Conservation (phyloP, 1,140 invertebrate species). For the Aphaenogaster ashmeadi region DNA sequence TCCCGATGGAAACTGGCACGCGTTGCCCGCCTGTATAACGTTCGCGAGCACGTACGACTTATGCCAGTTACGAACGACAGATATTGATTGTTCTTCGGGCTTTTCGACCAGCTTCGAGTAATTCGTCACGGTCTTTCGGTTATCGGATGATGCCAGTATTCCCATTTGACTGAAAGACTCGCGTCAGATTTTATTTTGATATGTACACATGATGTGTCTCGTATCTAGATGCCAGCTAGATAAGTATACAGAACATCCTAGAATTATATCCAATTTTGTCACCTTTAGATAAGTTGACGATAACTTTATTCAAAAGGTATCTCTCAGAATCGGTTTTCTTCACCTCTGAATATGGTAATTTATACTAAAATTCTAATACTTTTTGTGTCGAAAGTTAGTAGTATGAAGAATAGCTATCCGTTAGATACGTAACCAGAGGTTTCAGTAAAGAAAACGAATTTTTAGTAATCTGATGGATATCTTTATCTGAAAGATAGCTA, state of each 20-base stretch:
- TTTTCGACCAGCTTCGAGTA: conserved; percentile 69
- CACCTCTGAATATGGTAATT: too few species aligned
- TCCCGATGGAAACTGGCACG: conserved; percentile 78
- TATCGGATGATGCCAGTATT: conserved; percentile 42
- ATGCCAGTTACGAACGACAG: conserved; percentile 75
- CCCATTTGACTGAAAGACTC: conserved; percentile 29
- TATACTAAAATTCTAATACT: too few species aligned
- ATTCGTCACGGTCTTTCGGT: conserved; percentile 59
- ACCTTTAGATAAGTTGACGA: too few species aligned
- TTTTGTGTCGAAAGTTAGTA: too few species aligned
- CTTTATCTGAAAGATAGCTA: too few species aligned
- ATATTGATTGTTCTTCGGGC: conserved; percentile 75
- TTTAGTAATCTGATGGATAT: too few species aligned
- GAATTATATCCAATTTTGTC: not conserved
- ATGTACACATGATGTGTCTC: conserved; percentile 2
- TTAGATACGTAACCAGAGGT: too few species aligned
- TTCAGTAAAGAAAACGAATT: too few species aligned
- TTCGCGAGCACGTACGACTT: conserved; percentile 77
- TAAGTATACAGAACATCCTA: not conserved
- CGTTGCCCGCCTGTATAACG: conserved; percentile 72
- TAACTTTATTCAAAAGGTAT: too few species aligned
- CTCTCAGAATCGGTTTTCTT: too few species aligned
- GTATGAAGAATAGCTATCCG: too few species aligned
- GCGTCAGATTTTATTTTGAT: conserved; percentile 52
- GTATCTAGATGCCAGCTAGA: not conserved